phyloP scores from a whole-genome alignment of 2,113 vertebrate genomes.

The Phalacrocorax carbo region DNA sequence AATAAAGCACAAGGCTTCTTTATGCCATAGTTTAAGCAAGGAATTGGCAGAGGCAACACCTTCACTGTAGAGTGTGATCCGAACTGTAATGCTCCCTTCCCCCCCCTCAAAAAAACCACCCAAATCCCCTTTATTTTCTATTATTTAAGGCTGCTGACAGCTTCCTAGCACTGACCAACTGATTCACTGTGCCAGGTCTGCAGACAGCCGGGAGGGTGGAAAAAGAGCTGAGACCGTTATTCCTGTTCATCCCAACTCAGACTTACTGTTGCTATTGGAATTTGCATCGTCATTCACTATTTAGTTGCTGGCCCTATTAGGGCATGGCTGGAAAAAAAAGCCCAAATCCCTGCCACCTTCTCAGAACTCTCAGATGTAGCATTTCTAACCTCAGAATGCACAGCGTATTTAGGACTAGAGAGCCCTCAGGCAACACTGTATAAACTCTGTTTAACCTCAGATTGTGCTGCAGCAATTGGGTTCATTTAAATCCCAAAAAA shows the following conservation, averaged over 20 bases:
- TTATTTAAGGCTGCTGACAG: not conserved
- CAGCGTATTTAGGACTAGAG: not conserved
- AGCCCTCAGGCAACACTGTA: not conserved
- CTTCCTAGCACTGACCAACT: not conserved
- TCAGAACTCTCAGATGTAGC: not conserved
- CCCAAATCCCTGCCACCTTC: not conserved
- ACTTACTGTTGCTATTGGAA: slow-evolving; percentile 13
- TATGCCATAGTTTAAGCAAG: not conserved
- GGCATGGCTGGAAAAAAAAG: not conserved
- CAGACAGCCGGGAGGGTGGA: slow-evolving; percentile 4
- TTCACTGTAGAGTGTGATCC: not conserved
- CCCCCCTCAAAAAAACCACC: not conserved
- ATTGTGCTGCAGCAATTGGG: not conserved
- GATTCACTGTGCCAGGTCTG: not conserved
- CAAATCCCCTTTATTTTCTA: not conserved
- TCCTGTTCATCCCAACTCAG: slow-evolving; percentile 33
- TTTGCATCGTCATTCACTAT: slow-evolving; percentile 39
- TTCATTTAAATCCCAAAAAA: not conserved
- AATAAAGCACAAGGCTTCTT: not conserved
- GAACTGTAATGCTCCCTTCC: not conserved
- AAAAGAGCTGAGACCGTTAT: slow-evolving; percentile 42
- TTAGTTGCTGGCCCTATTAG: not conserved
- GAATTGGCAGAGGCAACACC: slow-evolving; percentile 3
- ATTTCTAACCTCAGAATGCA: not conserved
- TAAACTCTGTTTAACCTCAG: not conserved